Evolutionary conservation across 2,797 vertebrate species (phyloP).

Genomic region (Petrocephalus sullivani): DNA sequence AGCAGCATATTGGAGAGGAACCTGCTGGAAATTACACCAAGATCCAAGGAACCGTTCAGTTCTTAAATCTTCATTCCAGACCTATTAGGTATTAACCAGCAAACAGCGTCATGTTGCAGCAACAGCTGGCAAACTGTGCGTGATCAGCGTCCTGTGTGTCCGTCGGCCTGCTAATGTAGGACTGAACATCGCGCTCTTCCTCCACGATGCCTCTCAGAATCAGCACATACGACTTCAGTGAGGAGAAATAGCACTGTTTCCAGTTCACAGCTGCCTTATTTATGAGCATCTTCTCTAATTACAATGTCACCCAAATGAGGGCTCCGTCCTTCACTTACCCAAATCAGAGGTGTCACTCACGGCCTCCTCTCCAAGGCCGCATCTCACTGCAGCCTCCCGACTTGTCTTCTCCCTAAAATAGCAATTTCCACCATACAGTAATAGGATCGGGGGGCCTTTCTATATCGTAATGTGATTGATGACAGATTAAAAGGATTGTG

Average conservation of each 20-base stretch:
- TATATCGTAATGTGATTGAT: slow-evolving; percentile 66
- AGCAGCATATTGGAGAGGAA: background rate
- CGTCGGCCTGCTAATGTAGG: background rate
- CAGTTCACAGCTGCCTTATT: slow-evolving; percentile 41
- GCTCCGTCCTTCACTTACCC: slow-evolving; percentile 48
- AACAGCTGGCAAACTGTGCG: background rate
- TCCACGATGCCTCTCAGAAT: background rate
- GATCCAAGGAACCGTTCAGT: background rate
- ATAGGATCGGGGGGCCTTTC: slow-evolving; percentile 59
- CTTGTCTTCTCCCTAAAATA: slow-evolving; percentile 53
- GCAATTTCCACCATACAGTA: slow-evolving; percentile 56
- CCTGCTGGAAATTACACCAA: background rate
- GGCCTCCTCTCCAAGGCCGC: slow-evolving; percentile 47
- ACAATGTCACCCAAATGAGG: slow-evolving; percentile 38
- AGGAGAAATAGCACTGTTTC: slow-evolving; percentile 25
- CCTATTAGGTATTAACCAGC: background rate
- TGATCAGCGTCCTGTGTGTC: background rate
- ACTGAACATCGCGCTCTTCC: background rate
- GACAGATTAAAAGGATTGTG: slow-evolving; percentile 77
- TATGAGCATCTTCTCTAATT: slow-evolving; percentile 49
- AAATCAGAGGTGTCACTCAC: slow-evolving; percentile 44
- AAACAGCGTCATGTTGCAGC: background rate
- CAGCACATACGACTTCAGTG: background rate
- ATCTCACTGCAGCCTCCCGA: slow-evolving; percentile 48
- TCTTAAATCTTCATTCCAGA: background rate